Percentiles rank a stretch among this genome's conserved stretches.
These are phyloP conservation scores for Dendrocincla fuliginosa DNA, from an alignment of 2,797 vertebrate genomes.

Conservation along the genomic window DNA sequence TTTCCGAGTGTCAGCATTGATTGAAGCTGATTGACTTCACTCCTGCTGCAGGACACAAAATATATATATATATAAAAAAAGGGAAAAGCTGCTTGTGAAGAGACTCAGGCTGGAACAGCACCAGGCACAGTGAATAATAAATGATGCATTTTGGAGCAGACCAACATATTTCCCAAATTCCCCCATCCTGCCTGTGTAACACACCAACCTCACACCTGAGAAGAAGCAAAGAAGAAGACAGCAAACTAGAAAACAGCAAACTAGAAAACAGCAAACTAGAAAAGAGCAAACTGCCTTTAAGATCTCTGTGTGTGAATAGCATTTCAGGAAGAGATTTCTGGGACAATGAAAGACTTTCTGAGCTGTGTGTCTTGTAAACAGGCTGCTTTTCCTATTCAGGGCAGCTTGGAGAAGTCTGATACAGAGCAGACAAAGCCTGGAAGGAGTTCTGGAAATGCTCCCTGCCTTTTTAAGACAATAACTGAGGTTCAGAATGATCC, in stretches of 20 bases:
- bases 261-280: too few species aligned
- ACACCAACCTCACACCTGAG: neutral
- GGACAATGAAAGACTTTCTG: neutral
- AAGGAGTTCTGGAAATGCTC: neutral
- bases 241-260: neutral
- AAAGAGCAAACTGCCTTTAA: neutral
- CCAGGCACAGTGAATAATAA: neutral
- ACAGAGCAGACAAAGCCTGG: neutral
- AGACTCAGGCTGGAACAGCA: neutral
- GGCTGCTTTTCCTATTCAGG: neutral
- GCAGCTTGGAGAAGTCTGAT: neutral
- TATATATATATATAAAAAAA: rapidly evolving
- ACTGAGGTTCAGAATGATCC: neutral
- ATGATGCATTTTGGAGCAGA: neutral
- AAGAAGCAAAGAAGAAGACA: neutral
- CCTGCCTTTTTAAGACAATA: neutral
- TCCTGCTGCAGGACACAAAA: constrained; percentile 6
- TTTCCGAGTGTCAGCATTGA: neutral
- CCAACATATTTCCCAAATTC: neutral
- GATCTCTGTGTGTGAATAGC: neutral
- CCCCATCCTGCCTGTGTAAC: neutral
- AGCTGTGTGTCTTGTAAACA: neutral
- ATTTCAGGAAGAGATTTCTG: neutral
- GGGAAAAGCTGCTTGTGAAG: neutral
- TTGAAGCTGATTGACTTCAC: constrained; percentile 31